Evolutionary conservation across 2,113 vertebrate species (phyloP).

Genomic region (Amblyornis subalaris): DNA sequence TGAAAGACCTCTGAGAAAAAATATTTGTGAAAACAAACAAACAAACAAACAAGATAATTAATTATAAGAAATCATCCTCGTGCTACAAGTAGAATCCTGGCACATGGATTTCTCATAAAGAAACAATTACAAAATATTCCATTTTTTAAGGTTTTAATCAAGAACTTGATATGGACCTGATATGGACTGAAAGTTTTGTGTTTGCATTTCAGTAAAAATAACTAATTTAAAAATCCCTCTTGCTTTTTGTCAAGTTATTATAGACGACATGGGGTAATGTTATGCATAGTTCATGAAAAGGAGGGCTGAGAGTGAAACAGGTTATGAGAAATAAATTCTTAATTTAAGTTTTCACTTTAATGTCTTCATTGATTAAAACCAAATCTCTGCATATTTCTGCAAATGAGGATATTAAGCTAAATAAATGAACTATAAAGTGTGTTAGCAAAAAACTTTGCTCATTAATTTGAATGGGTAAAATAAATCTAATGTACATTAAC

Average conservation of each 20-base stretch:
- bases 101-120: not conserved
- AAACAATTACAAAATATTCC: not conserved
- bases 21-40: not conserved
- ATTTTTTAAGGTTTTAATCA: slow-evolving; percentile 20
- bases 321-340: slow-evolving; percentile 48
- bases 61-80: not conserved
- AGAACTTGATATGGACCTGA: not conserved
- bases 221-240: slow-evolving; percentile 2
- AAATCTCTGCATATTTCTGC: slow-evolving; percentile 39
- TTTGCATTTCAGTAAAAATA: slow-evolving; percentile 14
- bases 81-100: not conserved
- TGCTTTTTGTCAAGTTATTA: slow-evolving; percentile 31
- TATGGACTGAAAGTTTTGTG: not conserved
- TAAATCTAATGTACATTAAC: slow-evolving; percentile 32
- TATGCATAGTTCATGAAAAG: not conserved
- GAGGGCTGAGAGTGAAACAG: not conserved
- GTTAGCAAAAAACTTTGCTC: not conserved
- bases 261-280: not conserved
- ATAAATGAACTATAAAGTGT: slow-evolving; percentile 47
- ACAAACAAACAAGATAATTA: not conserved
- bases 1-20: not conserved
- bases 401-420: slow-evolving; percentile 54
- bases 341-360: slow-evolving; percentile 57
- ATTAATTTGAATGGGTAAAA: slow-evolving; percentile 22
- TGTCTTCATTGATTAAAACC: slow-evolving; percentile 50